Conservation (phyloP, 2,797 vertebrate genomes). For the Momotus momota region DNA sequence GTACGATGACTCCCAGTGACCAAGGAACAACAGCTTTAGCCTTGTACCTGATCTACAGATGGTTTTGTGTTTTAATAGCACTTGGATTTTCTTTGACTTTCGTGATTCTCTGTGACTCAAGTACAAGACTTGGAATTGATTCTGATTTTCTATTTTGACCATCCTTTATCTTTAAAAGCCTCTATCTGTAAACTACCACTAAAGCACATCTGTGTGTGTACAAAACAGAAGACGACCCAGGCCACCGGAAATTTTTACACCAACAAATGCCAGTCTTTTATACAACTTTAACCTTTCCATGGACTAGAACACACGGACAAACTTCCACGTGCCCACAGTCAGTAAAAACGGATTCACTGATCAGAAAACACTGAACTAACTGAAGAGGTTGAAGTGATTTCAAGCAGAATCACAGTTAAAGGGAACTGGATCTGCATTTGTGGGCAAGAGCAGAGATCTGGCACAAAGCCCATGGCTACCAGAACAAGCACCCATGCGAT, state of each 20-base stretch:
- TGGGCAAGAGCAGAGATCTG: neutral
- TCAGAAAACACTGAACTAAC: neutral
- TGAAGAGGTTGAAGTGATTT: neutral
- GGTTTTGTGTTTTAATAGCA: neutral
- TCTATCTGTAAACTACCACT: neutral
- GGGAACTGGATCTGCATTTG: neutral
- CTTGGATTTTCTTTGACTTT: neutral
- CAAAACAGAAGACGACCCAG: neutral
- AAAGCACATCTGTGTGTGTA: neutral
- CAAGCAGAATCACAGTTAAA: neutral
- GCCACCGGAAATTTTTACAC: neutral
- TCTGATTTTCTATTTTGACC: neutral
- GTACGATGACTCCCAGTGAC: neutral
- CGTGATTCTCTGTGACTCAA: neutral
- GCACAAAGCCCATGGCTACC: neutral
- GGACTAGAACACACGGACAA: neutral
- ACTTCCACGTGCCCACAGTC: neutral
- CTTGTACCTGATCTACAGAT: neutral
- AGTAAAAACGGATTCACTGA: neutral
- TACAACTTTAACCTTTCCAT: neutral
- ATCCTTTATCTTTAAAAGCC: neutral
- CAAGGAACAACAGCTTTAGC: neutral
- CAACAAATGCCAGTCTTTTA: neutral
- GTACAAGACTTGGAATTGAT: neutral
- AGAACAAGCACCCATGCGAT: neutral